Evolutionary conservation across 2,888 invertebrate genomes (phyloP), one percentile per base, ranked within the genome.

Genomic region (Drosophila greeni): DNA sequence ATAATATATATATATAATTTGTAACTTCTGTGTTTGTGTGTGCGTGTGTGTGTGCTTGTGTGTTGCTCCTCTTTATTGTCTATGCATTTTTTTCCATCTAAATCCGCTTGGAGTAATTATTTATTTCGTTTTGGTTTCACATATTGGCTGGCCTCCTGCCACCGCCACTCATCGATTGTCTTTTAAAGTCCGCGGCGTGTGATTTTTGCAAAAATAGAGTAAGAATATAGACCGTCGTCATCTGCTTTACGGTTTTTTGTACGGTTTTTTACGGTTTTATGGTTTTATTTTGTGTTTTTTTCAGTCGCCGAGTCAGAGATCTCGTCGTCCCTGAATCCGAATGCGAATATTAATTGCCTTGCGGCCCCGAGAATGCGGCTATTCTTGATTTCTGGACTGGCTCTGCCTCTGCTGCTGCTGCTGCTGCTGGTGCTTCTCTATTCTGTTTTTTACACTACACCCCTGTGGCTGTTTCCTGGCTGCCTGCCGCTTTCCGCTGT

Each of bases 401-500:
- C 54, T 45, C 61, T 59, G 76, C 62, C 54, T 45, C 61, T 52
- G 49, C 52, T 49, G 49, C 43, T 57, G 49, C 31, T 52, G 49
- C 52, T 49, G 49, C 43, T 57, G 49, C 31, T n/a, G n/a, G n/a
- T n/a, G 49, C 31, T 49, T 62, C 45, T 45, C 54, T 61, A 40
- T 45, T 64, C 61, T 62, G 66, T 72, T 66, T 59, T 70, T 75
- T 42, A 56, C 60, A 56, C 55, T 66, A 36, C 20, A 40, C 39
- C 58, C 55, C 54, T 58, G 65, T 45, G 43, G 31, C 37, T 31
- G 68, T 75, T 71, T 75, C 72, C 67, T 62, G 65, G 73, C 66
- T 73, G 71, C 73, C 76, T 70, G 69, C 75, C 79, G 78, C 82
- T 75, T 82, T 82, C 77, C 80, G 82, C 74, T 77, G 69, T 82